Base-by-base conservation (phyloP, 1,140 invertebrate species). In the Dreissena rostriformis region DNA sequence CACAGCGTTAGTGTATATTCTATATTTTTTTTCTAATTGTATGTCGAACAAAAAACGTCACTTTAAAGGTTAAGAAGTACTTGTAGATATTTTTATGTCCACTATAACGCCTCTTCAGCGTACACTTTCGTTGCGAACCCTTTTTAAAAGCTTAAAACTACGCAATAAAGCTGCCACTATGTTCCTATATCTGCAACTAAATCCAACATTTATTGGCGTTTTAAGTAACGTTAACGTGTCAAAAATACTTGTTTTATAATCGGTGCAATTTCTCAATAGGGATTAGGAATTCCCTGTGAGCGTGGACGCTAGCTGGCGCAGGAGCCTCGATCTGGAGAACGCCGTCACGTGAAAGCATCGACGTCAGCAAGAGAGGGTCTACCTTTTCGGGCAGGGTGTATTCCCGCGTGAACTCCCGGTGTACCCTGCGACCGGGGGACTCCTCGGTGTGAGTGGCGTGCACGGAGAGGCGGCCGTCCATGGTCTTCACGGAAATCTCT, bases 251-350 rank as follows among this genome's bases (percentile, higher is more conserved):
- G 8, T 39, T 8, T 39, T 39, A 39, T 5, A 39, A 39, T 39
- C 11, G 22, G 22, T 74, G 55, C 72, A 74, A 28, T 52, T 70
- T 57, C 28, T 82, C 52, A 28, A 83, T 83, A 17, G 82, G 73
- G n/a, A 83, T 52, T 8, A 83, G 39, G 29, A 61, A 53, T 70
- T 83, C 82, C 14, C 24, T 26, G 10, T n/a, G 39, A 15, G 70
- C 72, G 1, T 24, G 53, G 7, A 83, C 22, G 10, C 72, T 66
- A 14, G 53, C 49, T 51, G 82, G 79, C 0, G 89, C 80, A 0
- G 86, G 87, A 8, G 87, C 88, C 63, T 87, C 86, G n/a, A 89
- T 84, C 17, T 76, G 53, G 17, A 90, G 86, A 19, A 86, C 86
- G 22, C 89, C 89, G 66, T 90, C 89, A 17, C 63, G 80, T 7